Evolutionary conservation across 2,797 vertebrate species (phyloP), one percentile per base, ranked within the genome.

Genomic region (Luscinia luscinia): DNA sequence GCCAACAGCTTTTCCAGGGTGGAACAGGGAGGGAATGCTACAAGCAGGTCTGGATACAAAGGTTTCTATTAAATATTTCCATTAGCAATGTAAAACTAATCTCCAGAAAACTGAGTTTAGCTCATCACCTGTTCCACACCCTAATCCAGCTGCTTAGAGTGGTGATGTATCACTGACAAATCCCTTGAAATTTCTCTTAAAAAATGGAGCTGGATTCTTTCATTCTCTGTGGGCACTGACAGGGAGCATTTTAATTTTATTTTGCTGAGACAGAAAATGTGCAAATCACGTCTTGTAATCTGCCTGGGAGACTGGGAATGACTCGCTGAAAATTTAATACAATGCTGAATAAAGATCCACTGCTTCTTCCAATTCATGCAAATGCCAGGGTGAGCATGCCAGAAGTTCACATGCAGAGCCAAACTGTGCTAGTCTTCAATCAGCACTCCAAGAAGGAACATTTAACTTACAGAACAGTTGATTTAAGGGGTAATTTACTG

Each of bases 61-160:
- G 63, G 54, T 79, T 95, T 89, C 68, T 70, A 45, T 49, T 67
- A 63, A 89, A 91, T 0, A 0, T 46, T 83, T 9, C 79, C 45
- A 78, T 84, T 43, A 68, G 69, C 74, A 91, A 89, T 12, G 48
- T 23, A 84, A 83, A 95, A 75, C 51, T 89, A 66, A 86, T 75
- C 79, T 86, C 76, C 66, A 91, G 55, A 84, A 96, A 90, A 94
- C 30, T 9, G 23, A 84, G 62, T 30, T 81, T 30, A 91, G 79
- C 79, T 94, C 66, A 82, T 91, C 92, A 95, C 92, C 95, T 92
- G 82, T 57, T 67, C 87, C 89, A 86, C 85, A 76, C 76, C 87
- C 91, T 81, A 89, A 89, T 66, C 69, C 36, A 7, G 16, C 66
- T 62, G 91, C 82, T 78, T 38, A 62, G 28, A 78, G 62, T 6